Evolutionary conservation across 2,113 vertebrate genomes (phyloP), one percentile per base, ranked within the genome.

Genomic region (Microtus ochrogaster): DNA sequence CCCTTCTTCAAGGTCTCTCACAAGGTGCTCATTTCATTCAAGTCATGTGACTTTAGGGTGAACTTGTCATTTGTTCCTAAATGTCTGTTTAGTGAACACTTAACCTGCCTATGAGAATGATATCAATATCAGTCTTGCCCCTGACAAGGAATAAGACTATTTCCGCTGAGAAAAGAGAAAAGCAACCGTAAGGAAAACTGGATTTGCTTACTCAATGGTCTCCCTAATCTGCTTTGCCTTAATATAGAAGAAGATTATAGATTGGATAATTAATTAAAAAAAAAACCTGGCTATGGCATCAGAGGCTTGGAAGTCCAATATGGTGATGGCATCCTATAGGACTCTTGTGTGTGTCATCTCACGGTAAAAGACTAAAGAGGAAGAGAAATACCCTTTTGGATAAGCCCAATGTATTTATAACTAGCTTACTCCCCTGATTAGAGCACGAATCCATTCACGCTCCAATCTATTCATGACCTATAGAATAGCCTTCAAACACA

Each of bases 131-230:
- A 73, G 5, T n/a, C 77, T 78, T 92, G 14, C 19, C 41, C 5
- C 77, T 89, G 55, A 77, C 5, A 13, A 92, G 44, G 92, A 94
- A 89, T 16, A 95, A 65, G 22, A 39, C 19, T 1, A 26, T 63
- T 95, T 89, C 76, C 76, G 10, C 68, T 41, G 68, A 74, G 63
- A 96, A 96, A 88, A 65, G 47, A 79, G n/a, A 90, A 93, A 61
- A 93, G 81, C 9, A 26, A 26, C 49, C 39, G 89, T 26, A 26
- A 30, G 58, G 68, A 88, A 94, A 91, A 63, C 24, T 89, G 28
- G 55, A 90, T 86, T 90, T 92, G 47, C 65, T 41, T 92, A 28
- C 22, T 88, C 49, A 13, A 19, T 77, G 21, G 49, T 30, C 66
- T 17, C 3, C 49, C 33, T 91, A 41, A 6, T 70, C 52, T 39